Evolutionary conservation across 92 coral and sea anemone genomes (phyloP), one percentile per base, ranked within the genome.

Genomic region (Porites evermanni): DNA sequence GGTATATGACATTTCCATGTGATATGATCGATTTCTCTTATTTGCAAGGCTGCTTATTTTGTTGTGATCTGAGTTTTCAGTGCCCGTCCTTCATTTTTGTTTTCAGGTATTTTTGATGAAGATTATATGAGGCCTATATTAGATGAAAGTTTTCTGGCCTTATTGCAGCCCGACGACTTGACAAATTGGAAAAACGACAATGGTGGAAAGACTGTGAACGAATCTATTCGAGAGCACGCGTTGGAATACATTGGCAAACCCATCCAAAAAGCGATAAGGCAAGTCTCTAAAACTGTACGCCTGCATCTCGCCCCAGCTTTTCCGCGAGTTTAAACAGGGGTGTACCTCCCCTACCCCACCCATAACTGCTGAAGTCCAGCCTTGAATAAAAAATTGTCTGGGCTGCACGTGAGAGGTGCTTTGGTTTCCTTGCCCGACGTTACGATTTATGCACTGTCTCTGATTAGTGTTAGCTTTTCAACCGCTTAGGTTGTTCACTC

Each of bases 71-170:
- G 29, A 54, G 8, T 13, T 56, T 16, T 16, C 21, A 21, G 18
- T 6, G 44, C 23, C 29, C n/a, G 1, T 60, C 6, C 20, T 59
- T 10, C 20, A n/a, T 50, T 11, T 17, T 12, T 4, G 44, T 50
- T 69, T 69, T 70, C 74, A 95, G 98, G 98, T 16, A 90, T 95
- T 81, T 94, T 58, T 23, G 84, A 92, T 7, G 98, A 95, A 52
- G 18, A 29, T 4, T 84, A 78, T 84, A 90, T 95, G 81, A 63
- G 71, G 85, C 23, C 19, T 2, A 74, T 89, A 77, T 82, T 91
- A 3, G 56, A 72, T 13, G 80, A 72, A 24, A 44, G 23, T 24
- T 96, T 93, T 80, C 78, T 93, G 60, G 54, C 84, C 1, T 69
- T 75, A 2, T 68, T 90, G 6, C 82, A 92, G n/a, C 69, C 93